Conservation (phyloP, 2,113 vertebrate genomes). For the Halcyon malimbica region DNA sequence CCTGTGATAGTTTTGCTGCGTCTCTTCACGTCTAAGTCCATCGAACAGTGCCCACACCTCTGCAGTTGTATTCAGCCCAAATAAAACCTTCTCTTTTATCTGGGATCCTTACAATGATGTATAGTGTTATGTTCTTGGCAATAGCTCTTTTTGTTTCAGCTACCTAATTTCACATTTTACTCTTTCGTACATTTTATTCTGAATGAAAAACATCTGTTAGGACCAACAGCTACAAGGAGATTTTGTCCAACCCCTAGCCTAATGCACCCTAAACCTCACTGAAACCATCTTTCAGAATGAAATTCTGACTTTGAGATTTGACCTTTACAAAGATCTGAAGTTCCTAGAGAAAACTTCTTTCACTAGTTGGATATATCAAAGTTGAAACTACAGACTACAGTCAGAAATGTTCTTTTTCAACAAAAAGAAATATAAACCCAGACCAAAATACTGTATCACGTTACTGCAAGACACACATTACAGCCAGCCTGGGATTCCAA, state of each 20-base stretch:
- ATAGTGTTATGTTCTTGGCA: not conserved
- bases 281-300: not conserved
- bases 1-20: not conserved
- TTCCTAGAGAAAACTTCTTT: not conserved
- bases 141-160: not conserved
- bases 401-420: not conserved
- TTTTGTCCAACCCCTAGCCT: not conserved
- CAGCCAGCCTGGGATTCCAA: not conserved
- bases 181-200: not conserved
- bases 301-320: not conserved
- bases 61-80: not conserved
- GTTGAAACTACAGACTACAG: not conserved
- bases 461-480: not conserved
- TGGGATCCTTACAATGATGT: not conserved
- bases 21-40: not conserved
- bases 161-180: not conserved
- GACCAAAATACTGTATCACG: not conserved
- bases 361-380: not conserved
- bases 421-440: not conserved
- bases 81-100: not conserved
- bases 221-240: not conserved
- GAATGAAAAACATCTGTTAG: not conserved
- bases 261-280: not conserved
- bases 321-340: not conserved
- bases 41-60: not conserved